Base-by-base conservation (phyloP, 2,113 vertebrate species). In the Campylomormyrus tamandua region DNA sequence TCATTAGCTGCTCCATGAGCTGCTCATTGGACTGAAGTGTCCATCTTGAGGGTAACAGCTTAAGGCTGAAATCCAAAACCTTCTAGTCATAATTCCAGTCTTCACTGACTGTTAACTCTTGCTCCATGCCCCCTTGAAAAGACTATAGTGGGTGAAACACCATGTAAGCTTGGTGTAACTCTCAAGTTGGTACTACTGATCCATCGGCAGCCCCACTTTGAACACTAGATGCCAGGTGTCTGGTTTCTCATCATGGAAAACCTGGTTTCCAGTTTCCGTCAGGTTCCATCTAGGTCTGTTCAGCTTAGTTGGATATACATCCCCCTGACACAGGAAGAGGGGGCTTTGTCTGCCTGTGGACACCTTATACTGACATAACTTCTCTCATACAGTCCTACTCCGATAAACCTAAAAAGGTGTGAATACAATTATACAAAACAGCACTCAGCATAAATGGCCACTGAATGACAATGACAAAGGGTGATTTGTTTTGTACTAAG, bases 321-420 rank as follows among this genome's bases (percentile, higher is more conserved):
- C 89, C 5, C 95, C 95, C 95, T 0, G 96, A 97, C 90, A 45
- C 6, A 27, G 24, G 58, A 39, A 15, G 46, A 46, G 39, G n/a
- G 46, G 19, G 4, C 50, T 21, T 1, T 6, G 0, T 92, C 70
- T 0, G 95, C 95, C 93, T 92, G 95, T 6, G 74, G 15, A 8
- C 74, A 80, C 5, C 74, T 17, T 80, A 35, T 42, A 3, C 70
- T 77, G 70, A 7, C 13, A 19, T 21, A 21, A 19, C 52, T 56
- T 77, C 74, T 42, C 13, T 39, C 74, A 80, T 42, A 19, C 35
- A 80, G 15, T 42, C 74, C 74, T 42, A 42, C 35, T 19, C 5
- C 17, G 0, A 42, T 42, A 19, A 42, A 17, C 74, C 74, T 19
- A 39, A 17, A 35, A 19, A 42, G 35, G 74, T 42, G 15, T 80